Conservation (phyloP, 64 coral and sea anemone genomes). For the Dendrophyllia cribrosa region DNA sequence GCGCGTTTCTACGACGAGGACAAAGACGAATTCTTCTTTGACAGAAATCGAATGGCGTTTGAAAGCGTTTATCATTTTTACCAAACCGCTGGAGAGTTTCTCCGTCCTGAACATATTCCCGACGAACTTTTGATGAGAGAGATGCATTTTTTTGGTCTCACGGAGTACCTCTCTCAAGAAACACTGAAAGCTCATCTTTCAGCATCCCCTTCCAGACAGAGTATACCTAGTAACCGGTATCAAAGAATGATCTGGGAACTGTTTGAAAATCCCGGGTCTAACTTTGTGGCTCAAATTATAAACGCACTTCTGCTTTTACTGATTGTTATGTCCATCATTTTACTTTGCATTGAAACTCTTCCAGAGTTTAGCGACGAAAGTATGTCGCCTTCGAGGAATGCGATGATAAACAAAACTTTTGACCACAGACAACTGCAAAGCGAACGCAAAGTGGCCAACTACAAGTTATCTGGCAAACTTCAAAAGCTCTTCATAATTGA, state of each 20-base stretch:
- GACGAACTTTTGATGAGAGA: slow-evolving; percentile 54
- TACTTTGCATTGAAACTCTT: slow-evolving; percentile 65
- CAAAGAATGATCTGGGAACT: slow-evolving; percentile 47
- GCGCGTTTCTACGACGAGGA: slow-evolving; percentile 45
- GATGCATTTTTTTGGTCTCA: slow-evolving; percentile 64
- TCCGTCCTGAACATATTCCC: slow-evolving; percentile 52
- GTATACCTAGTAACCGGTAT: slow-evolving; percentile 18
- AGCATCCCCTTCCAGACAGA: not conserved
- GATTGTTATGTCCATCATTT: slow-evolving; percentile 38
- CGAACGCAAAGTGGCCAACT: not conserved
- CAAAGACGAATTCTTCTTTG: slow-evolving; percentile 57
- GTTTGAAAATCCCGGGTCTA: slow-evolving; percentile 47
- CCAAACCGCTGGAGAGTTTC: slow-evolving; percentile 39
- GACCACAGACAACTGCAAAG: not conserved
- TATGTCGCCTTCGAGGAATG: slow-evolving; percentile 16
- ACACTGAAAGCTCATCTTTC: not conserved
- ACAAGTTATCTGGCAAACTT: slow-evolving; percentile 32
- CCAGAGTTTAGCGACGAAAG: slow-evolving; percentile 4
- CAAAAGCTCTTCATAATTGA: slow-evolving; percentile 48
- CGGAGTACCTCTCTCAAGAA: not conserved
- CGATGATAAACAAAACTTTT: slow-evolving; percentile 29
- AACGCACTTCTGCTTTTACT: slow-evolving; percentile 19
- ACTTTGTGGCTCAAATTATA: slow-evolving; percentile 10
- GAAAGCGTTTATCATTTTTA: slow-evolving; percentile 74
- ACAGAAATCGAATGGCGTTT: slow-evolving; percentile 59